Percentiles rank a stretch among this genome's conserved stretches.
Conservation (phyloP, 1,140 invertebrate genomes). For the Andricus grossulariae region DNA sequence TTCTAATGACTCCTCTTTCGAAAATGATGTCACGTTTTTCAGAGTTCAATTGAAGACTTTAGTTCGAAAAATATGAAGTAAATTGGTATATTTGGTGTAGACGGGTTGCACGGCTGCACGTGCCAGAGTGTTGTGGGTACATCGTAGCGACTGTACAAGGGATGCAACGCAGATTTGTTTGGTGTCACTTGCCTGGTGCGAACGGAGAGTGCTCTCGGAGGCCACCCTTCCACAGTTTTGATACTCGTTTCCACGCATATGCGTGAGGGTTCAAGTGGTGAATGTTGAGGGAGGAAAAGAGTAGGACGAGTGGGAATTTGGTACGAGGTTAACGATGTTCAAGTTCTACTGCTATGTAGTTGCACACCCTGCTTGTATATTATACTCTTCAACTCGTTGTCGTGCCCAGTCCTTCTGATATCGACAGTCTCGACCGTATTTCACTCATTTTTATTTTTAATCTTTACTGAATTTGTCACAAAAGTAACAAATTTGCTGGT, state of each 20-base stretch:
- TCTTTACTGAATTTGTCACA: too few relatives aligned
- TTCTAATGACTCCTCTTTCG: too few relatives aligned
- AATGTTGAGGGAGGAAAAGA: conserved; percentile 50
- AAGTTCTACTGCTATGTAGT: conserved; percentile 49
- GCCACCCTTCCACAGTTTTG: conserved; percentile 52
- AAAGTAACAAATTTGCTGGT: too few relatives aligned
- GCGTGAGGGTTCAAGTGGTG: conserved; percentile 33
- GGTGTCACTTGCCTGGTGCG: conserved; percentile 72
- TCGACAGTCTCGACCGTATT: not conserved
- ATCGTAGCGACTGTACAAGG: not conserved
- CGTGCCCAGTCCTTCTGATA: conserved; percentile 42
- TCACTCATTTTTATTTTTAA: not conserved
- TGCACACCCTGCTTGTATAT: conserved; percentile 37
- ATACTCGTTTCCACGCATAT: conserved; percentile 49
- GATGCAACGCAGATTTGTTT: conserved; percentile 69
- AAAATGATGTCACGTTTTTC: too few relatives aligned
- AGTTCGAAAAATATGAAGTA: too few relatives aligned
- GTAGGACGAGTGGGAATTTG: conserved; percentile 54
- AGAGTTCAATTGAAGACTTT: too few relatives aligned
- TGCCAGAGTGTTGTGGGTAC: conserved; percentile 22
- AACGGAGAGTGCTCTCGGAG: conserved; percentile 54
- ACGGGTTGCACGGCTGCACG: not conserved
- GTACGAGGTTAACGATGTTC: conserved; percentile 59
- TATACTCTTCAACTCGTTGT: conserved; percentile 57
- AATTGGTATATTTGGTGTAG: too few relatives aligned